These are phyloP conservation scores for Sebastes vulpes DNA, from an alignment of 2,797 vertebrate genomes.

Conservation along the genomic window DNA sequence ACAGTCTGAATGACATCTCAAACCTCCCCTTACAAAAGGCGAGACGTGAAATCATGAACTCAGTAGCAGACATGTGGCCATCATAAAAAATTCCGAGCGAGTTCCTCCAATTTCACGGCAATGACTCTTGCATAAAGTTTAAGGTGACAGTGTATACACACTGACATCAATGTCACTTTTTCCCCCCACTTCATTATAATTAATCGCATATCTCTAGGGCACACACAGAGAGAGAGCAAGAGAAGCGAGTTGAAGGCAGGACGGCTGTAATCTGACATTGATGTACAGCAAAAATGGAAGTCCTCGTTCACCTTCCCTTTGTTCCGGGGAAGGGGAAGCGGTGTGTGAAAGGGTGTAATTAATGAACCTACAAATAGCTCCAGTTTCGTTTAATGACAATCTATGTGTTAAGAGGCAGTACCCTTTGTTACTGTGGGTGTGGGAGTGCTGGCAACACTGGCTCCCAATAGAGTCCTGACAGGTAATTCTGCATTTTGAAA, in stretches of 20 bases:
- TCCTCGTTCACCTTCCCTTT: conserved; percentile 81
- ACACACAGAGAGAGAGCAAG: conserved; percentile 38
- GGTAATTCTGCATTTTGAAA: conserved; percentile 81
- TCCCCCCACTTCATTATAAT: conserved; percentile 66
- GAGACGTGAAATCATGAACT: conserved; percentile 20
- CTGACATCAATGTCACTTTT: conserved; percentile 66
- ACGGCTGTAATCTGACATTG: conserved; percentile 78
- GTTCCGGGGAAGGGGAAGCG: conserved; percentile 74
- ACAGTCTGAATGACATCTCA: conserved; percentile 16
- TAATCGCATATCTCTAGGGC: conserved; percentile 77
- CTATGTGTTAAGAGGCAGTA: conserved; percentile 80
- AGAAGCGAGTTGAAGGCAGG: conserved; percentile 44
- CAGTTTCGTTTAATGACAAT: conserved; percentile 81
- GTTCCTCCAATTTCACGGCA: conserved; percentile 71
- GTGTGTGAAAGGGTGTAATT: conserved; percentile 83
- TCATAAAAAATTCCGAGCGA: conserved; percentile 44
- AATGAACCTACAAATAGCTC: conserved; percentile 85
- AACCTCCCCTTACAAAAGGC: conserved; percentile 11
- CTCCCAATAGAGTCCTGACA: conserved; percentile 76
- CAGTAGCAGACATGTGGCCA: conserved; percentile 21
- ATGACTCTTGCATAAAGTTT: conserved; percentile 72
- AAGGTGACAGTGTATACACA: conserved; percentile 65
- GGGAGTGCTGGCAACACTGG: conserved; percentile 61
- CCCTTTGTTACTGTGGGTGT: conserved; percentile 76
- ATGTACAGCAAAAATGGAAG: conserved; percentile 80